Percentiles rank a stretch among this genome's conserved stretches.
Conservation (phyloP, 1,140 invertebrate species). For the Drosophila jambulina region DNA sequence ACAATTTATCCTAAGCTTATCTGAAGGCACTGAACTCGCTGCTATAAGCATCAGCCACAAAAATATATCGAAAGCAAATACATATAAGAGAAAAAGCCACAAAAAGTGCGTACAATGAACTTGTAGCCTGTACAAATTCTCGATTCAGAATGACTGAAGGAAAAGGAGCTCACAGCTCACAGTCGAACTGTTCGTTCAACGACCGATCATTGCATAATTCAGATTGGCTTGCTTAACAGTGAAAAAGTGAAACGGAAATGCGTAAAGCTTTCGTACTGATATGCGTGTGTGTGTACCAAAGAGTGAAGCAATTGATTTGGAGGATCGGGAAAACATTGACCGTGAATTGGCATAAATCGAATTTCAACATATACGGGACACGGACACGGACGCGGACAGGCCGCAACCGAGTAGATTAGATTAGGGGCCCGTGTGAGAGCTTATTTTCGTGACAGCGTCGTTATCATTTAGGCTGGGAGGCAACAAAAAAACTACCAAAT, state of each 20-base stretch:
- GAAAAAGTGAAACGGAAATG: conserved; percentile 61
- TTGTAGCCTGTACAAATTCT: conserved; percentile 35
- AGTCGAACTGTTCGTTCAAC: conserved; percentile 53
- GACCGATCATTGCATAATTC: conserved; percentile 76
- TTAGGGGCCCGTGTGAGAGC: conserved; percentile 23
- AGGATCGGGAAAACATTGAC: conserved; percentile 69
- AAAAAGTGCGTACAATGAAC: conserved; percentile 48
- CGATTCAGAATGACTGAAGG: conserved; percentile 28
- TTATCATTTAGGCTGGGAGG: conserved; percentile 59
- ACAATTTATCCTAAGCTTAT: conserved; percentile 39
- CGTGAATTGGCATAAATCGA: conserved; percentile 68
- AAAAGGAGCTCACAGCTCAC: conserved; percentile 22
- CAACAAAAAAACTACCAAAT: conserved; percentile 30
- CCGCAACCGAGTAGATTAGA: conserved; percentile 54
- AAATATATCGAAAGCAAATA: conserved; percentile 24
- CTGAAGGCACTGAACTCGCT: conserved; percentile 36
- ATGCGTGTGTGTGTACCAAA: conserved; percentile 3
- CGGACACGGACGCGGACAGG: conserved; percentile 12
- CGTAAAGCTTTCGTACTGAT: conserved; percentile 31
- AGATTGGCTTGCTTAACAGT: conserved; percentile 22
- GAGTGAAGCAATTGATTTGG: conserved; percentile 24
- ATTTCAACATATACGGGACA: conserved; percentile 35
- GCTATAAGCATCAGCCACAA: conserved; percentile 7
- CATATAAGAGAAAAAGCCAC: conserved; percentile 4
- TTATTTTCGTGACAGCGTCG: conserved; percentile 40